Conservation (phyloP, 2,113 vertebrate species). For the Nasalis larvatus region DNA sequence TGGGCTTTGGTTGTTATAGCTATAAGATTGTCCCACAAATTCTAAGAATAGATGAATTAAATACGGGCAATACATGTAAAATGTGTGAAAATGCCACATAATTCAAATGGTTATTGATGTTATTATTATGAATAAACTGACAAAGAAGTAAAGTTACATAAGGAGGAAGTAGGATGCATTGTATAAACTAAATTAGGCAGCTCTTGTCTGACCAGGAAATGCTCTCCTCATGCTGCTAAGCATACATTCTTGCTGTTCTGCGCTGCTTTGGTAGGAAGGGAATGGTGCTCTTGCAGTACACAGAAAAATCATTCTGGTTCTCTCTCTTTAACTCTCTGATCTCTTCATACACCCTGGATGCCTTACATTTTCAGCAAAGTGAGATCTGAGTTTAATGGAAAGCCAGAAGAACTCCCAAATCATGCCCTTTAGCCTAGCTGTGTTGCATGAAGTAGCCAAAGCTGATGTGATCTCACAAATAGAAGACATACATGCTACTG, state of each 20-base stretch:
- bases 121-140: slow-evolving; percentile 21
- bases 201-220: slow-evolving; percentile 66
- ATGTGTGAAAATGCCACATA: background rate
- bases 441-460: slow-evolving; percentile 8
- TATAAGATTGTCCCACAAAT: background rate
- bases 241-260: slow-evolving; percentile 45
- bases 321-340: background rate
- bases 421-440: background rate
- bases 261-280: slow-evolving; percentile 42
- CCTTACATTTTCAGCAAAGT: slow-evolving; percentile 26
- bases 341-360: background rate
- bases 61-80: background rate
- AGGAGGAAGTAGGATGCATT: background rate
- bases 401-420: slow-evolving; percentile 19
- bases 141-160: slow-evolving; percentile 22
- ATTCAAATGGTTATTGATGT: slow-evolving; percentile 1
- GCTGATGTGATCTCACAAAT: slow-evolving; percentile 1
- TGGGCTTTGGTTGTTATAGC: background rate
- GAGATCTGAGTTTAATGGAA: slow-evolving; percentile 27
- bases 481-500: background rate
- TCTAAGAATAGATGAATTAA: slow-evolving; percentile 11
- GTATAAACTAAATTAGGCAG: slow-evolving; percentile 67
- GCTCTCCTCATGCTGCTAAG: slow-evolving; percentile 42
- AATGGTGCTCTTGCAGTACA: slow-evolving; percentile 50
- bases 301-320: background rate